Evolutionary conservation across 2,113 vertebrate genomes (phyloP).

Genomic region (Paramisgurnus dabryanus): DNA sequence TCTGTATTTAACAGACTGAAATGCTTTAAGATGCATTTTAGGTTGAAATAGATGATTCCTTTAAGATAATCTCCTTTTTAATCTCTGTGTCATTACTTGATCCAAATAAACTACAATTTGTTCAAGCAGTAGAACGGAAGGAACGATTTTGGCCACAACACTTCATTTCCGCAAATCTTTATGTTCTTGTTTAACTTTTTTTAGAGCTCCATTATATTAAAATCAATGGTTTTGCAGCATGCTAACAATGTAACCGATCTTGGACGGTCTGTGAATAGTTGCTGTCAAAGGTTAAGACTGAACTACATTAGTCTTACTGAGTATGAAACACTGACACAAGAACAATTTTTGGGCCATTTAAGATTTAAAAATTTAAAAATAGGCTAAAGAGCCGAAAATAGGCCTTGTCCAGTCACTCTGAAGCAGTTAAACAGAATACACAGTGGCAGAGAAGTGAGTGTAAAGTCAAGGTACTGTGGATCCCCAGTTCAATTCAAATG

Average conservation of each 20-base stretch:
- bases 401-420: not conserved
- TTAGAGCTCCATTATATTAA: too few species aligned
- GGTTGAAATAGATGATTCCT: too few species aligned
- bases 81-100: too few species aligned
- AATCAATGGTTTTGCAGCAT: too few species aligned
- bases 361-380: not conserved
- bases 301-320: not conserved
- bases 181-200: too few species aligned
- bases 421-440: not conserved
- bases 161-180: too few species aligned
- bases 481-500: constrained; percentile 11
- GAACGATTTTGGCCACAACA: too few species aligned
- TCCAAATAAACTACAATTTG: too few species aligned
- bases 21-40: too few species aligned
- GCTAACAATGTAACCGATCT: not conserved
- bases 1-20: too few species aligned
- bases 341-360: not conserved
- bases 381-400: not conserved
- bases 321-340: not conserved
- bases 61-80: too few species aligned
- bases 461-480: not conserved
- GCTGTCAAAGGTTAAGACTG: not conserved
- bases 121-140: too few species aligned
- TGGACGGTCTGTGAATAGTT: not conserved
- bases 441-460: not conserved